Conservation (phyloP, 2,113 vertebrate species). For the Acanthochromis polyacanthus region DNA sequence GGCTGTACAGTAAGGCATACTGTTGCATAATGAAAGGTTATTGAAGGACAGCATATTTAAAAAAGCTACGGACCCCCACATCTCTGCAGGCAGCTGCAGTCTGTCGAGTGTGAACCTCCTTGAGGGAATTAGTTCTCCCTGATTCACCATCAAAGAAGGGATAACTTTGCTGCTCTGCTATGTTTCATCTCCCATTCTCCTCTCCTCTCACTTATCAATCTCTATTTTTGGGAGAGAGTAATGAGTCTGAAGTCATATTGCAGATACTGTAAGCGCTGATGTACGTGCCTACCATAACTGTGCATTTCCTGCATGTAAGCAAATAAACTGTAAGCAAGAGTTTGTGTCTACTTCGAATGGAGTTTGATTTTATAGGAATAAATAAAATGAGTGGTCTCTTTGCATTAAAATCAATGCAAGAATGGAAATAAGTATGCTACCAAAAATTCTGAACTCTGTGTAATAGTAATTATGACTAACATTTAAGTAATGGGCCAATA, state of each 20-base stretch:
- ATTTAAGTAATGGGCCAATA: background rate
- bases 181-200: constrained; percentile 38
- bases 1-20: constrained; percentile 9
- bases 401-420: background rate
- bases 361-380: background rate
- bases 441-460: constrained; percentile 8
- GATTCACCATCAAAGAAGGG: constrained; percentile 52
- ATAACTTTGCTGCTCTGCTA: constrained; percentile 20
- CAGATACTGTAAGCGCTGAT: constrained; percentile 1
- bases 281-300: background rate
- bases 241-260: constrained; percentile 17
- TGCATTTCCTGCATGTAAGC: background rate
- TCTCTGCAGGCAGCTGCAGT: constrained; percentile 43
- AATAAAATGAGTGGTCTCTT: background rate
- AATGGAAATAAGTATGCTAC: background rate
- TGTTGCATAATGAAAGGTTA: constrained; percentile 39
- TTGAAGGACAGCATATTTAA: constrained; percentile 33
- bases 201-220: constrained; percentile 29
- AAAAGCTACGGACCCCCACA: constrained; percentile 33
- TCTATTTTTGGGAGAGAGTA: constrained; percentile 21
- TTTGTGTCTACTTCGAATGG: background rate
- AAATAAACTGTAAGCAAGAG: background rate
- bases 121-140: constrained; percentile 48
- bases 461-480: constrained; percentile 3
- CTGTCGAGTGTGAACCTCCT: constrained; percentile 48